These are phyloP conservation scores for Caenorhabditis plicata DNA, from an alignment of 2,888 invertebrate genomes.

Conservation along the genomic window DNA sequence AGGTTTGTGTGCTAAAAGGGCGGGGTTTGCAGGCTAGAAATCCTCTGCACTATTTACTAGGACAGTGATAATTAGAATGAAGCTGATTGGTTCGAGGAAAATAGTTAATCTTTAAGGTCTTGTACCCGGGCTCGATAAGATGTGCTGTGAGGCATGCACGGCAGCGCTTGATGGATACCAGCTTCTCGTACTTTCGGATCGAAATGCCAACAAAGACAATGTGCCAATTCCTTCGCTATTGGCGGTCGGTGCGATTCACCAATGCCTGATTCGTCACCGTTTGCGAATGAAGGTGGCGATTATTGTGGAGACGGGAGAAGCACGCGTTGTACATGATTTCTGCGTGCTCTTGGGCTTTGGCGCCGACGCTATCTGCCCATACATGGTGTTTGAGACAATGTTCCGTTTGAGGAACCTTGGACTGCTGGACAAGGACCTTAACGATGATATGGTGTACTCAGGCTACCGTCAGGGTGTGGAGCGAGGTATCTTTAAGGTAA, in stretches of 20 bases:
- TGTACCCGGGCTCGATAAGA: slow-evolving; percentile 77
- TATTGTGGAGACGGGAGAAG: slow-evolving; percentile 92
- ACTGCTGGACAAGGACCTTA: slow-evolving; percentile 76
- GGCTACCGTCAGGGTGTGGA: slow-evolving; percentile 88
- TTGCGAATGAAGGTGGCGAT: slow-evolving; percentile 89
- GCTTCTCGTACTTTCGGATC: slow-evolving; percentile 83
- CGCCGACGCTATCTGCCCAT: slow-evolving; percentile 93
- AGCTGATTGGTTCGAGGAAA: background rate
- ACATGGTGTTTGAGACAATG: slow-evolving; percentile 84
- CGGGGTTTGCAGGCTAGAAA: background rate
- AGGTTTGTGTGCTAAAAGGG: slow-evolving; percentile 21
- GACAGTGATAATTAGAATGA: background rate
- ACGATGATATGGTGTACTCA: slow-evolving; percentile 68
- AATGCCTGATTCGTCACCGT: slow-evolving; percentile 88
- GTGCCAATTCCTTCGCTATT: slow-evolving; percentile 75
- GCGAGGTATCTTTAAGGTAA: slow-evolving; percentile 85
- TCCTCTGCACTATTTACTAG: background rate
- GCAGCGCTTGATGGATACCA: slow-evolving; percentile 81
- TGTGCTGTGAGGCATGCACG: slow-evolving; percentile 79
- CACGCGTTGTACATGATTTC: slow-evolving; percentile 86
- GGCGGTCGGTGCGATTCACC: slow-evolving; percentile 89
- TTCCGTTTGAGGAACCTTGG: slow-evolving; percentile 82
- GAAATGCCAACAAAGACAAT: slow-evolving; percentile 67
- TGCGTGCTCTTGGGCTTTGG: slow-evolving; percentile 90
- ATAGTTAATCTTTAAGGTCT: slow-evolving; percentile 71